Conservation (phyloP, 2,797 vertebrate genomes). For the Thalassophryne amazonica region DNA sequence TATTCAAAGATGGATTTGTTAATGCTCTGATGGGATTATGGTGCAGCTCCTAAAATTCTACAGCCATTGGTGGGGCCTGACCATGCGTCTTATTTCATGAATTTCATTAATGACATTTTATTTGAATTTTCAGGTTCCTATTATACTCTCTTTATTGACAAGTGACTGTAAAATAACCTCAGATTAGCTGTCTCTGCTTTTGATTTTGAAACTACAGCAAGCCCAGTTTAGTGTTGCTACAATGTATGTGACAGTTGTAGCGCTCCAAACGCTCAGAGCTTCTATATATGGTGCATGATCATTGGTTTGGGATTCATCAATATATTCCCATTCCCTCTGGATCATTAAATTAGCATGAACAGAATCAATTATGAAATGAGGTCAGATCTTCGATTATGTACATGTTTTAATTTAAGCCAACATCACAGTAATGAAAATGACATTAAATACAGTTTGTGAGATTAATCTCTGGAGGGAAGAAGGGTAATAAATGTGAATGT, state of each 20-base stretch:
- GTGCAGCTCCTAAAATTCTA: too few relatives aligned
- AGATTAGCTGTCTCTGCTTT: too few relatives aligned
- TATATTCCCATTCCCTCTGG: constrained; percentile 21
- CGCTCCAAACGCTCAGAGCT: background rate
- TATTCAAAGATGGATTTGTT: too few relatives aligned
- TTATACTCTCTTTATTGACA: too few relatives aligned
- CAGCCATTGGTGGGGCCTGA: too few relatives aligned
- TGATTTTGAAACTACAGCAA: background rate
- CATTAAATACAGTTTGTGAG: constrained; percentile 34
- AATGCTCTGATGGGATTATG: too few relatives aligned
- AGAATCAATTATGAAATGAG: constrained; percentile 55
- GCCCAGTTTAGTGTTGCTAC: background rate
- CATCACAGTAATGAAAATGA: constrained; percentile 35
- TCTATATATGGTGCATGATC: constrained; percentile 14
- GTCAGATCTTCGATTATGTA: constrained; percentile 40
- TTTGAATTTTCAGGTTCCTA: too few relatives aligned
- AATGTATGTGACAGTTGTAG: background rate
- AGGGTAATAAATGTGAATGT: constrained; percentile 50
- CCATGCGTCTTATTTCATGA: too few relatives aligned
- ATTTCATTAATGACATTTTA: too few relatives aligned
- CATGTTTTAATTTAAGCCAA: constrained; percentile 33
- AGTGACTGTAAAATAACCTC: too few relatives aligned
- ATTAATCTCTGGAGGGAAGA: constrained; percentile 30
- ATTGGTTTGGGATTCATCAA: constrained; percentile 29
- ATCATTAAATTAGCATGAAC: constrained; percentile 53